These are phyloP conservation scores for Anoncus sp. DNA, from an alignment of 2,888 invertebrate species.

Conservation along the genomic window DNA sequence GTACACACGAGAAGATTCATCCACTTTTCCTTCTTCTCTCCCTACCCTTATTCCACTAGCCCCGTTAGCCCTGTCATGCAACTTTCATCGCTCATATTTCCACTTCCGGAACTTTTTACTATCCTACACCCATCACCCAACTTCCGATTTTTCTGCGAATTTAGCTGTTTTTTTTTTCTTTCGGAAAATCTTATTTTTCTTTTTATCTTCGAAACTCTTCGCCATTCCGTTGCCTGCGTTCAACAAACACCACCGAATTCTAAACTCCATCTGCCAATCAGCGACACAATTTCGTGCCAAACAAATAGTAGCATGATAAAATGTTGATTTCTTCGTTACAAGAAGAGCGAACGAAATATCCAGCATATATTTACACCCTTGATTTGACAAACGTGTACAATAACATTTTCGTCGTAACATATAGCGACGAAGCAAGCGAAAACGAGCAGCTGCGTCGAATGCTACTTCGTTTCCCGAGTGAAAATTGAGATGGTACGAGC, in stretches of 20 bases:
- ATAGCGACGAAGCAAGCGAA: slow-evolving; percentile 60
- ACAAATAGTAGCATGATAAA: too few relatives aligned
- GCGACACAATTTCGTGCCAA: too few relatives aligned
- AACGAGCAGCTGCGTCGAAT: slow-evolving; percentile 68
- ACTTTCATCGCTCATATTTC: slow-evolving; percentile 2
- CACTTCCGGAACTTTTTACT: slow-evolving; percentile 1
- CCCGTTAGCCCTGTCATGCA: slow-evolving; percentile 10
- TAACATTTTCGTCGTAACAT: background rate
- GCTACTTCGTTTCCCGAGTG: slow-evolving; percentile 71
- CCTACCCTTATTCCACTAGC: too few relatives aligned
- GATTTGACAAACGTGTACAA: background rate
- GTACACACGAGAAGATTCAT: slow-evolving; percentile 19
- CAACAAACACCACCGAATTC: too few relatives aligned
- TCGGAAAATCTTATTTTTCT: too few relatives aligned
- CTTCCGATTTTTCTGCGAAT: background rate
- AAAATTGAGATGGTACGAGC: slow-evolving; percentile 20
- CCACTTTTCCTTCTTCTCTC: too few relatives aligned
- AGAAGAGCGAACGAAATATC: too few relatives aligned
- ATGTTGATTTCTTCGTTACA: too few relatives aligned
- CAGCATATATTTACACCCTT: too few relatives aligned
- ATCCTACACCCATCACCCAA: background rate
- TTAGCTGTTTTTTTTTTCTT: background rate
- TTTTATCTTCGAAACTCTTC: too few relatives aligned
- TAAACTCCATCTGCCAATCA: too few relatives aligned
- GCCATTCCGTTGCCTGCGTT: too few relatives aligned